Conservation (phyloP, 1,140 invertebrate genomes). For the Whitmania pigra region DNA sequence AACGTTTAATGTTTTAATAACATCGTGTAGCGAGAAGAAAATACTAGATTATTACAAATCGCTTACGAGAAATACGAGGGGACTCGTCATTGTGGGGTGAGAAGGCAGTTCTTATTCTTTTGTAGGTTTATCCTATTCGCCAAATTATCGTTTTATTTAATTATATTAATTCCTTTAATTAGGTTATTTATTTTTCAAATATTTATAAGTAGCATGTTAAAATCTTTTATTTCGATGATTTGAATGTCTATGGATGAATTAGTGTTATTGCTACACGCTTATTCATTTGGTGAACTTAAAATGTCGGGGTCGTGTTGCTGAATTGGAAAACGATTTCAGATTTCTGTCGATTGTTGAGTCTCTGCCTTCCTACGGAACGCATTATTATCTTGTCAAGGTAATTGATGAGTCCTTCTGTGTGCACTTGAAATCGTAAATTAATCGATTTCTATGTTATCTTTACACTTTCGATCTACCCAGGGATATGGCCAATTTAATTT, state of each 20-base stretch:
- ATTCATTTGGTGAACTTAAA: background rate
- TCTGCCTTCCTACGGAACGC: slow-evolving; percentile 49
- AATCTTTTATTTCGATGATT: too few species aligned
- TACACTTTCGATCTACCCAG: background rate
- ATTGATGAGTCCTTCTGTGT: slow-evolving; percentile 13
- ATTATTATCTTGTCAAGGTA: slow-evolving; percentile 50
- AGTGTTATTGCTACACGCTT: background rate
- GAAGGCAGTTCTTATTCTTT: background rate
- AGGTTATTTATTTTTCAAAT: background rate
- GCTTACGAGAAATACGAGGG: background rate
- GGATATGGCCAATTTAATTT: too few species aligned
- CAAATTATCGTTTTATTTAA: background rate
- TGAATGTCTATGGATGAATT: background rate
- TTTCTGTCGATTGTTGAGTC: slow-evolving; percentile 49
- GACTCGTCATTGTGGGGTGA: slow-evolving; percentile 1
- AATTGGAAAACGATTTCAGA: slow-evolving; percentile 31
- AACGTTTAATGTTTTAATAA: background rate
- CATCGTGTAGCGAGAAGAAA: slow-evolving; percentile 3
- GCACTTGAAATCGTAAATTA: background rate
- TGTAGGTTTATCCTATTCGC: background rate
- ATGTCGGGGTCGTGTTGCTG: too few species aligned
- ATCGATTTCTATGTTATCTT: background rate
- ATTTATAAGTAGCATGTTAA: background rate
- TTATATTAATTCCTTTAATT: background rate
- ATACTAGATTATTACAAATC: slow-evolving; percentile 6